These are phyloP conservation scores for Malachius bipustulatus DNA, from an alignment of 2,888 invertebrate genomes.

Conservation along the genomic window DNA sequence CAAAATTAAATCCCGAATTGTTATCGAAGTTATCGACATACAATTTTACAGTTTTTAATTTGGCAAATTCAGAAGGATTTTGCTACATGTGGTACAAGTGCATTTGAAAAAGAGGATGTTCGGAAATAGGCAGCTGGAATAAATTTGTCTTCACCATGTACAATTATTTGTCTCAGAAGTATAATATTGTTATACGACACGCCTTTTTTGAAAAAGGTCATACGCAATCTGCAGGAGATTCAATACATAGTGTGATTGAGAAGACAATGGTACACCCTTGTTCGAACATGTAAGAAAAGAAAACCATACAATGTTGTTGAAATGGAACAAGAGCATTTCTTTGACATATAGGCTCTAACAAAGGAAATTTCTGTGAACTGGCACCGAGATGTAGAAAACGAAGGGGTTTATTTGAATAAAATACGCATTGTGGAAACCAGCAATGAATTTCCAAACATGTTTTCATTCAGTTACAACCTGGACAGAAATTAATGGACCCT, in stretches of 20 bases:
- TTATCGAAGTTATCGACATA: constrained; percentile 10
- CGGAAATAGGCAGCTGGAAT: no score
- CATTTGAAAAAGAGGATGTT: constrained; percentile 13
- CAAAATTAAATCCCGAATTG: no score
- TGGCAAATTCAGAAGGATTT: constrained; percentile 3
- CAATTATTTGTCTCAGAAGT: no score
- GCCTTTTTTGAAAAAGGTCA: constrained; percentile 13
- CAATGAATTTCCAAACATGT: constrained; percentile 4
- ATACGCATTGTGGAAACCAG: not conserved
- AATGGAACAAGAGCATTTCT: constrained; percentile 11
- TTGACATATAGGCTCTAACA: constrained; percentile 9
- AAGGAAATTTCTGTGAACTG: constrained; percentile 4
- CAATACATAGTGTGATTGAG: constrained; percentile 7
- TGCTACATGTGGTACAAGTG: constrained; percentile 7
- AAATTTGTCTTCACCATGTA: constrained; percentile 14
- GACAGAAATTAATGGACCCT: no score
- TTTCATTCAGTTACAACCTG: constrained; percentile 5
- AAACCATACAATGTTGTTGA: no score
- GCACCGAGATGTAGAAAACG: constrained; percentile 6
- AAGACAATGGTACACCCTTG: constrained; percentile 8
- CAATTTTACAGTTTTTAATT: constrained; percentile 7
- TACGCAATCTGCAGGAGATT: constrained; percentile 16
- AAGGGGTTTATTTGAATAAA: no score
- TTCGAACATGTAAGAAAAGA: constrained; percentile 11
- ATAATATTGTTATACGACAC: no score